Evolutionary conservation across 2,888 invertebrate species (phyloP), one percentile per base, ranked within the genome.

Genomic region (Plagiodera versicolora): DNA sequence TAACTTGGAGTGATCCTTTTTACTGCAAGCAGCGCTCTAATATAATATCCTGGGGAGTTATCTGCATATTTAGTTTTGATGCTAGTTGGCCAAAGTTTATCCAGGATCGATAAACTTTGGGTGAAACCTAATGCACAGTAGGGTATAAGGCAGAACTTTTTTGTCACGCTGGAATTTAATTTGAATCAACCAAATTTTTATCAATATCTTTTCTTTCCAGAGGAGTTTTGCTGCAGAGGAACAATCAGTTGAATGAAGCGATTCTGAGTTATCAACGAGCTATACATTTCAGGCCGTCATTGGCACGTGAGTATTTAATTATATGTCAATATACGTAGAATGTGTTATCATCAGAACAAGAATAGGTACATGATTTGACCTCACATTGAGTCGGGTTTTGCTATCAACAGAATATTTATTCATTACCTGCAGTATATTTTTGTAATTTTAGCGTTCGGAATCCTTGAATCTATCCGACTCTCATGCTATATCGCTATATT

Each of bases 211-310:
- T 39, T 2, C 10, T 14, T 89, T 87, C 64, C 89, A 95, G 95
- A 80, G 97, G 96, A 65, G 92, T 95, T 77, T 83, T 96, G 76
- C 87, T 93, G 73, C 95, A 96, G 82, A 92, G 93, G 74, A 90
- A 92, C 82, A 89, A 90, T 77, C 87, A 94, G 75, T 89, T 90
- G 80, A 88, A 91, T 72, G 93, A 93, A 79, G 95, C 96, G 65
- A 89, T 95, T 77, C 87, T 90, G 79, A 94, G 94, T 83, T 96
- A 95, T 82, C 89, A 92, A 80, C 87, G 89, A 75, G 96, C 96
- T 70, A 94, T 96, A 78, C 90, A 92, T 81, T 96, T 91, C 83
- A 86, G 97, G 80, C 95, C 96, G 68, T 91, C 93, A 74, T 87
- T 97, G 81, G 95, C 95, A 79, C 86, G 96, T 96, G 85, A 92